Evolutionary conservation across 2,797 vertebrate genomes (phyloP).

Genomic region (Epinephelus coioides): DNA sequence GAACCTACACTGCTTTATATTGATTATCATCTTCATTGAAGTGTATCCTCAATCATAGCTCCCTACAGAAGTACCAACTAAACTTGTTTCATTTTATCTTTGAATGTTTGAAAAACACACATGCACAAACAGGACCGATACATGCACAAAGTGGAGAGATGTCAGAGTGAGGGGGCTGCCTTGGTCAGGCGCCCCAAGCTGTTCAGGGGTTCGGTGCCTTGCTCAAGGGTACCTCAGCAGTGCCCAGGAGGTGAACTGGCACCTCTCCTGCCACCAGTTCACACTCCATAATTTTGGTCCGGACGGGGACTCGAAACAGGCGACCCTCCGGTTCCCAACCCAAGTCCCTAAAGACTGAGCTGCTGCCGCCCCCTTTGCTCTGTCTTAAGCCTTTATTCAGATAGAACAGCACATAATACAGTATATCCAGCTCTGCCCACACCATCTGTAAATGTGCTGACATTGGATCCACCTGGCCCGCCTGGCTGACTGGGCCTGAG

Average conservation of each 20-base stretch:
- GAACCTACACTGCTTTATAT: neutral
- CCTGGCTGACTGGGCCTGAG: constrained; percentile 49
- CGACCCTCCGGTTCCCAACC: too few relatives aligned
- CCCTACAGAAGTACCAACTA: neutral
- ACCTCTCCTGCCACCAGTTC: too few relatives aligned
- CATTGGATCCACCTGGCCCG: constrained; percentile 71
- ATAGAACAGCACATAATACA: constrained; percentile 33
- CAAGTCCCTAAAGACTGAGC: too few relatives aligned
- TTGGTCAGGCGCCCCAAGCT: too few relatives aligned
- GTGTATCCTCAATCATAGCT: neutral
- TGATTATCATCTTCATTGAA: neutral
- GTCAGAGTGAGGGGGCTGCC: too few relatives aligned
- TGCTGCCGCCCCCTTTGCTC: neutral
- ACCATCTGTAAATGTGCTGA: constrained; percentile 75
- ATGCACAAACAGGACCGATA: too few relatives aligned
- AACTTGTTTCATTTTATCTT: neutral
- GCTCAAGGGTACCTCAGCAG: too few relatives aligned
- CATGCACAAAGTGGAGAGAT: too few relatives aligned
- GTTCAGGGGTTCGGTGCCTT: too few relatives aligned
- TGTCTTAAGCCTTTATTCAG: constrained; percentile 10
- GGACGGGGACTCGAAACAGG: too few relatives aligned
- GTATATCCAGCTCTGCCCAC: constrained; percentile 38
- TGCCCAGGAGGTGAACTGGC: too few relatives aligned
- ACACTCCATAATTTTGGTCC: too few relatives aligned
- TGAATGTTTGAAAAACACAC: neutral